A percentile compares a stretch with the other conserved stretches of the same genome.
Conservation (phyloP, 2,113 vertebrate species). For the Circaetus gallicus region DNA sequence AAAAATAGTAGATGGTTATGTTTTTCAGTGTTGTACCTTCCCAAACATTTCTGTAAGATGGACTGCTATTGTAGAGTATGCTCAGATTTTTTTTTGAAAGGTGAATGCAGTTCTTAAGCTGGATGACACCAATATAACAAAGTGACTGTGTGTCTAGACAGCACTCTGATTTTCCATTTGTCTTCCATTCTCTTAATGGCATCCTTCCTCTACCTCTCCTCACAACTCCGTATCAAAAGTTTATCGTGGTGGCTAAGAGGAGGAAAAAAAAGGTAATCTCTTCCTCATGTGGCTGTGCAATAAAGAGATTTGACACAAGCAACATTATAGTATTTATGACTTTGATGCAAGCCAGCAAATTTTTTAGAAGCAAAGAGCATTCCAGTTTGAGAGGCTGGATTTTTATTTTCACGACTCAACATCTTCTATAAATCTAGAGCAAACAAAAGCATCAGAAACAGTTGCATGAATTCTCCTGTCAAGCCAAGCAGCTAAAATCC, state of each 20-base stretch:
- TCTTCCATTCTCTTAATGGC: not conserved
- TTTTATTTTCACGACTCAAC: not conserved
- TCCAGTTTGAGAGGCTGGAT: not conserved
- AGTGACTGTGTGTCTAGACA: not conserved
- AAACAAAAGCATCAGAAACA: not conserved
- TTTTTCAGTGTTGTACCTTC: not conserved
- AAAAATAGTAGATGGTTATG: not conserved
- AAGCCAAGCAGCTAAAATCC: not conserved
- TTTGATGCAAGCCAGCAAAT: not conserved
- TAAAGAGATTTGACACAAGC: conserved; percentile 30
- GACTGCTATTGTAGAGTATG: not conserved
- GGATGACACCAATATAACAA: not conserved
- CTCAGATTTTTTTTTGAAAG: not conserved
- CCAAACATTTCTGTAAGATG: not conserved
- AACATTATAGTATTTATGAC: not conserved
- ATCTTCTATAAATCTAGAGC: not conserved
- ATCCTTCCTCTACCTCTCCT: not conserved
- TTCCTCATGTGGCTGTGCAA: not conserved
- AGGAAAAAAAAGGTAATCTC: not conserved
- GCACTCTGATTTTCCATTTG: not conserved
- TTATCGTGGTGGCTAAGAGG: not conserved
- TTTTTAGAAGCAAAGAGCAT: not conserved
- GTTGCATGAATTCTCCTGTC: not conserved
- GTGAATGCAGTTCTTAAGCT: not conserved
- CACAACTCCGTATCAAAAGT: not conserved